Base-by-base conservation (phyloP, 2,113 vertebrate species). In the Nothocercus nigrocapillus region DNA sequence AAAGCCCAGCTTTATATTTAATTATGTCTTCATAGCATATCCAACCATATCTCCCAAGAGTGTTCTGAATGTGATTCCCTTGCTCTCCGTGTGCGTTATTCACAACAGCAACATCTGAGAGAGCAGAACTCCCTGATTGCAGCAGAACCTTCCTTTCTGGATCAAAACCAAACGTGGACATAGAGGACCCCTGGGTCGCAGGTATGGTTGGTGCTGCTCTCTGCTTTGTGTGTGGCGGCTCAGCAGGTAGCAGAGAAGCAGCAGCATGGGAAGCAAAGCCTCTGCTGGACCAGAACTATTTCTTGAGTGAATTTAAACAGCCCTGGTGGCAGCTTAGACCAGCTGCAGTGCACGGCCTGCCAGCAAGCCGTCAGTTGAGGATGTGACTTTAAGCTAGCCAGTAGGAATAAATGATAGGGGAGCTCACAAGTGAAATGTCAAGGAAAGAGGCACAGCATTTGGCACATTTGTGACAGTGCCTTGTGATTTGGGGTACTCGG, bases 351-450 rank as follows among this genome's bases (percentile, higher is more conserved):
- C 34, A 76, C 79, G 18, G 47, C 82, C 22, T 73, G 72, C 44
- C 27, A 73, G 44, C 9, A 61, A 88, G 20, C 19, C 0, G 0
- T 14, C 28, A 40, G 25, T 32, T 36, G 76, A 78, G 44, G 62
- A 75, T 53, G 36, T 58, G 81, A 75, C 64, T 81, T 93, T 45
- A 90, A 47, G 56, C 14, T 90, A 80, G 17, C 25, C 69, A 61
- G 69, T 27, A 28, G 44, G 30, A 80, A 89, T 32, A 53, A 91
- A 22, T 54, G 40, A 79, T 24, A 76, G 38, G 54, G 34, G 27
- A 87, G n/a, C 32, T 94, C 7, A 3, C 49, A 82, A 95, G 85
- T 12, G 70, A 80, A 92, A 89, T 86, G 85, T 91, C 82, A 96
- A 34, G 68, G 68, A 80, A 89, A 95, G 79, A 88, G 32, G 9